Evolutionary conservation across 2,888 invertebrate genomes (phyloP), one percentile per base, ranked within the genome.

Genomic region (Melanophora roralis): DNA sequence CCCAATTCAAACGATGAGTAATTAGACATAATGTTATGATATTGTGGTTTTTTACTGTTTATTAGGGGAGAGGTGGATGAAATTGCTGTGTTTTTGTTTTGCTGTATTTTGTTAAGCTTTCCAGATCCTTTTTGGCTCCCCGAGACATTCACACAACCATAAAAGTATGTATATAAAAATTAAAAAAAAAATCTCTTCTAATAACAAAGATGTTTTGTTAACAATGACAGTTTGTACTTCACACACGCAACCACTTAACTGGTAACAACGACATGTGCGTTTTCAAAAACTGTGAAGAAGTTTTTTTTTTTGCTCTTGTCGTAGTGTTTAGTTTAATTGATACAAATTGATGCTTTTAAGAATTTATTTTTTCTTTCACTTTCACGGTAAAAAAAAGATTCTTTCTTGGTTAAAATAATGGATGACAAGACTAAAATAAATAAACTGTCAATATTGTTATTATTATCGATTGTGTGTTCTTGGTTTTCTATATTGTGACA

Each of bases 1-100:
- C 88, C 87, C 87, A 90, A 83, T 84, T 90, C 90, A 82, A 88
- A 85, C 11, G 89, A 86, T 60, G 87, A 84, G 82, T 85, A 85
- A 71, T 89, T 89, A 59, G 90, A 87, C 90, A 90, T 90, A 71
- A 64, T 83, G 40, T 45, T 53, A 5, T 23, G 9, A 2, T n/a
- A 11, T 8, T 62, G 32, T 32, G 36, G 60, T 60, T 21, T 21
- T 9, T 55, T 19, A 21, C 14, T 36, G 45, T 16, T 43, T 36
- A 16, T 27, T 9, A 27, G 14, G 1, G n/a, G 36, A 19, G 12
- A 1, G 1, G 40, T 32, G 23, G 43, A 16, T 23, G 57, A 23
- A 8, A 21, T 59, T 23, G 4, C n/a, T 36, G 8, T 16, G 23
- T 8, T 16, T 47, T 43, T 1, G 12, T 23, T 11, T 38, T 11